Evolutionary conservation across 2,113 vertebrate species (phyloP).

Genomic region (Ptilonorhynchus violaceus): DNA sequence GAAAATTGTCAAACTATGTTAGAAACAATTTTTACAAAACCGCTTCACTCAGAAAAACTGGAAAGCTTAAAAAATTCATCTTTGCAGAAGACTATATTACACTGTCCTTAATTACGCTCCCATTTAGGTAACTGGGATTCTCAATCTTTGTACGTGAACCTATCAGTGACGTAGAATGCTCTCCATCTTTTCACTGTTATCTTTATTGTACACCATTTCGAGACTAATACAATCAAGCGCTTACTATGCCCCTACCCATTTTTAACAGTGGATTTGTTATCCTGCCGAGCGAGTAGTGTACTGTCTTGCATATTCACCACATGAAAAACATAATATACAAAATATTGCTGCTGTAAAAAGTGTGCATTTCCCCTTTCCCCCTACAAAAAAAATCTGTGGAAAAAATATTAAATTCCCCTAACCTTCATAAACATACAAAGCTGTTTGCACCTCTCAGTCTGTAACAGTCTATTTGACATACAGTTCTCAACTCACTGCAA

Average conservation of each 20-base stretch:
- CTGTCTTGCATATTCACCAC: slow-evolving; percentile 74
- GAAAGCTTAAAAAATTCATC: slow-evolving; percentile 69
- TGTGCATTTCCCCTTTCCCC: slow-evolving; percentile 78
- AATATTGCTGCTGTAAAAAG: slow-evolving; percentile 83
- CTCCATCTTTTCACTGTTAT: slow-evolving; percentile 47
- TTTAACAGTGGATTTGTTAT: slow-evolving; percentile 49
- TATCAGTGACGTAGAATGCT: slow-evolving; percentile 11
- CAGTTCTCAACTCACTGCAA: slow-evolving; percentile 67
- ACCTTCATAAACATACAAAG: slow-evolving; percentile 77
- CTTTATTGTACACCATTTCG: slow-evolving; percentile 48
- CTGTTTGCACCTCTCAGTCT: slow-evolving; percentile 72
- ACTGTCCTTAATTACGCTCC: slow-evolving; percentile 53
- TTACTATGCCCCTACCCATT: slow-evolving; percentile 37
- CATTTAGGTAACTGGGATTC: slow-evolving; percentile 56
- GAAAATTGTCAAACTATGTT: slow-evolving; percentile 66
- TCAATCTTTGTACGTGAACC: slow-evolving; percentile 20
- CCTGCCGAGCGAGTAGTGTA: slow-evolving; percentile 68
- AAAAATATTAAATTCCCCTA: slow-evolving; percentile 81
- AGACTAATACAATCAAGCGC: slow-evolving; percentile 53
- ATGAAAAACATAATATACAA: slow-evolving; percentile 82
- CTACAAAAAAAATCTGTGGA: slow-evolving; percentile 81
- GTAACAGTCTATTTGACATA: slow-evolving; percentile 76
- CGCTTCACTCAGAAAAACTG: slow-evolving; percentile 69
- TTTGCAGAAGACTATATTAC: slow-evolving; percentile 64
- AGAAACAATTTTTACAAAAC: slow-evolving; percentile 77